phyloP scores from a whole-genome alignment of 2,888 invertebrate genomes.

The Myopa tessellatipennis region DNA sequence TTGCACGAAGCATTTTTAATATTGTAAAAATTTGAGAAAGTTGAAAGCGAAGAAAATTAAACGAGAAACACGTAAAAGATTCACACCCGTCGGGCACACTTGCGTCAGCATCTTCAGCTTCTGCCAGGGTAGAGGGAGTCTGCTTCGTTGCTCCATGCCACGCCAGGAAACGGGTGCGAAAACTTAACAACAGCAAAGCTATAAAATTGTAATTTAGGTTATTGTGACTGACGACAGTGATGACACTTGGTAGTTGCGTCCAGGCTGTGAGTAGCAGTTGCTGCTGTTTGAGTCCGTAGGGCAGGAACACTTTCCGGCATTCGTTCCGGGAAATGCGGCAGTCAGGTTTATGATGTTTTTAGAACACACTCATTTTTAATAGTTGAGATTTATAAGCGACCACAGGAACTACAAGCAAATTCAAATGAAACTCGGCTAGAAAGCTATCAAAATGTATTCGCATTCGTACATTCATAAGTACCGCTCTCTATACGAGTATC shows the following conservation, averaged over 20 bases:
- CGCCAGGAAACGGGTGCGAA: neutral
- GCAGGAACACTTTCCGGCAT: neutral
- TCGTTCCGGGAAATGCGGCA: neutral
- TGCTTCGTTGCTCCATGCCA: neutral
- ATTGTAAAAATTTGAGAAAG: conserved; percentile 31
- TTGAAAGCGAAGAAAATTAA: conserved; percentile 32
- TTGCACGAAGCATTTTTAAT: conserved; percentile 30
- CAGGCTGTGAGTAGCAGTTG: conserved; percentile 2
- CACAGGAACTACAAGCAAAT: neutral
- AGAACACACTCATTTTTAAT: neutral
- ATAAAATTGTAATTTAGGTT: conserved; percentile 36
- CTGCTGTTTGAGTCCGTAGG: neutral
- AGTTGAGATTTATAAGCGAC: conserved; percentile 6
- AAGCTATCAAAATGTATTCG: neutral
- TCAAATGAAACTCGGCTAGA: neutral
- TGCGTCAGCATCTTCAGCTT: conserved; percentile 16
- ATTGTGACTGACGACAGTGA: conserved; percentile 34
- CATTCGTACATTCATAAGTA: neutral
- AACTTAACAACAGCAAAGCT: neutral
- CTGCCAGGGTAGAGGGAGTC: neutral
- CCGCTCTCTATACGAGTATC: too few relatives aligned
- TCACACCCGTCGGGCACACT: conserved; percentile 30
- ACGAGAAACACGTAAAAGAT: conserved; percentile 25
- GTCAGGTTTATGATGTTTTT: conserved; percentile 1
- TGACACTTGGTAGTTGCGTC: conserved; percentile 22